phyloP scores from a whole-genome alignment of 37 sponge, comb jelly and placozoan genomes.

The Halisarca cf. caerulea region DNA sequence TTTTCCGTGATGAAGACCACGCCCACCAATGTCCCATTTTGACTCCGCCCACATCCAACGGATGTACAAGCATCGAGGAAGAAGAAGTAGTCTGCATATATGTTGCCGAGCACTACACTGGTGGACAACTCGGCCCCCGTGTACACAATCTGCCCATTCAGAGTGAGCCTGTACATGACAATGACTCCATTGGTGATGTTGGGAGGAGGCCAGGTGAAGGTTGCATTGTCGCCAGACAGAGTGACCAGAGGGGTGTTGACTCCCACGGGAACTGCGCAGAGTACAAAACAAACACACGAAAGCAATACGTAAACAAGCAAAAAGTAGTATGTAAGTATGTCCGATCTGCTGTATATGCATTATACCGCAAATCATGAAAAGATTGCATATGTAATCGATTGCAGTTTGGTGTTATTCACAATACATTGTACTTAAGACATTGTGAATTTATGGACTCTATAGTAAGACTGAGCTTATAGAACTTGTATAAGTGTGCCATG shows the following conservation, averaged over 20 bases:
- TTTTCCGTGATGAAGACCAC: neutral
- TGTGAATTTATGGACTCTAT: too few species aligned
- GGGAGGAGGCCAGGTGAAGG: slow-evolving; percentile 55
- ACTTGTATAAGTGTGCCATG: too few species aligned
- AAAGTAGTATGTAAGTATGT: too few species aligned
- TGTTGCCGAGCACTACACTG: neutral
- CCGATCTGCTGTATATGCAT: too few species aligned
- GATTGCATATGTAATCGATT: too few species aligned
- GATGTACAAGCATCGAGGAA: slow-evolving; percentile 62
- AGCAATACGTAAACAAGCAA: too few species aligned
- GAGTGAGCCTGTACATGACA: slow-evolving; percentile 47
- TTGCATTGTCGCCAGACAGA: neutral
- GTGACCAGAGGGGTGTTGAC: slow-evolving; percentile 24
- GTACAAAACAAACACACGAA: neutral
- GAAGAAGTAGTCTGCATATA: neutral
- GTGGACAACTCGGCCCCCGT: slow-evolving; percentile 29
- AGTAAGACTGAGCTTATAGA: too few species aligned
- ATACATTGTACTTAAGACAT: too few species aligned
- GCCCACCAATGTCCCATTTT: neutral
- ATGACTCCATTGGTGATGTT: slow-evolving; percentile 68
- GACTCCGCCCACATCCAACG: slow-evolving; percentile 44
- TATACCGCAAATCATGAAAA: too few species aligned
- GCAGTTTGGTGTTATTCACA: too few species aligned
- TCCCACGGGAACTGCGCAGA: slow-evolving; percentile 45
- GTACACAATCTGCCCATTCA: slow-evolving; percentile 23